Conservation (phyloP, 2,888 invertebrate genomes). For the Miltochrista miniata region DNA sequence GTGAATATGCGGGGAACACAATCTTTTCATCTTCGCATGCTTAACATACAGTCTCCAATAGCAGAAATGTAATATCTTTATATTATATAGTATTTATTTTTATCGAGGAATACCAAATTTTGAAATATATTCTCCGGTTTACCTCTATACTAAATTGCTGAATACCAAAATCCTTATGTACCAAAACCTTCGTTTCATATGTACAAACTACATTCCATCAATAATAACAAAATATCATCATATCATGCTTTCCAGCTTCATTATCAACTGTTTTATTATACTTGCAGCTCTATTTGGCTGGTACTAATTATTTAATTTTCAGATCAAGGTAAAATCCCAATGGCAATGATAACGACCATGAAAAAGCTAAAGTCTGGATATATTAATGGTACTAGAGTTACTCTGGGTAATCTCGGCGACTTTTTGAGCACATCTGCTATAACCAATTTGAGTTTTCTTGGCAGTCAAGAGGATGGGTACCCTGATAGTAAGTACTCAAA, state of each 20-base stretch:
- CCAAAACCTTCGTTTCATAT: neutral
- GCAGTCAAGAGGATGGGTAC: conserved; percentile 95
- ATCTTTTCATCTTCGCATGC: no score
- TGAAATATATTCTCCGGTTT: no score
- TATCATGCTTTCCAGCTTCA: conserved; percentile 9
- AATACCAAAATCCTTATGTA: no score
- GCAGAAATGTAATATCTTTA: no score
- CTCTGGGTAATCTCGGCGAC: conserved; percentile 96
- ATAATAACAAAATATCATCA: conserved; percentile 2
- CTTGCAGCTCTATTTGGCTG: neutral
- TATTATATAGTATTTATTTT: no score
- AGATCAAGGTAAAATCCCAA: conserved; percentile 96
- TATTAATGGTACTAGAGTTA: conserved; percentile 98
- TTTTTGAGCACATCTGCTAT: conserved; percentile 99
- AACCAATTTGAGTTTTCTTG: conserved; percentile 97
- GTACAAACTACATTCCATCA: neutral
- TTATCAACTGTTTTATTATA: neutral
- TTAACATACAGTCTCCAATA: no score
- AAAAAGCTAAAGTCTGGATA: conserved; percentile 99
- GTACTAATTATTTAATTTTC: conserved; percentile 44
- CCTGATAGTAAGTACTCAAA: conserved; percentile 88
- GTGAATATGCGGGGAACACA: no score
- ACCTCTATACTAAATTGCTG: no score
- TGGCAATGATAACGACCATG: conserved; percentile 98
- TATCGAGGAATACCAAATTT: no score